Conservation (phyloP, 2,888 invertebrate species). For the Taphrorychus bicolor region DNA sequence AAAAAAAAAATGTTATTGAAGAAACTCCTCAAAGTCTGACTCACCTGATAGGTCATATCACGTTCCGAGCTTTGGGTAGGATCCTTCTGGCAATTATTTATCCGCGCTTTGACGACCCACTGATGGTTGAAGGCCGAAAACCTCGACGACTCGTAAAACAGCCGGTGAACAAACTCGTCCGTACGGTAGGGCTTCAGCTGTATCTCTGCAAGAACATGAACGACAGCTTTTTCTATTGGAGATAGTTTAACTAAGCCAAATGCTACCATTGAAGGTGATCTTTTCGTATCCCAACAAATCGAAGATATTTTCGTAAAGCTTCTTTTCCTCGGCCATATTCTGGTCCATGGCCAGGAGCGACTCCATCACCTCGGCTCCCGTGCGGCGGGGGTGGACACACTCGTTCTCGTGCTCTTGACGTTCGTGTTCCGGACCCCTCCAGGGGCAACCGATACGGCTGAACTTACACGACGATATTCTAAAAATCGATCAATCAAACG, state of each 20-base stretch:
- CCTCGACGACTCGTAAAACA: slow-evolving; percentile 92
- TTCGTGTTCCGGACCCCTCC: slow-evolving; percentile 91
- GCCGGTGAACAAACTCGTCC: slow-evolving; percentile 92
- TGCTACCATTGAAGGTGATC: slow-evolving; percentile 94
- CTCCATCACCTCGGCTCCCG: slow-evolving; percentile 85
- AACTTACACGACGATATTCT: slow-evolving; percentile 82
- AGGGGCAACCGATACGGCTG: slow-evolving; percentile 87
- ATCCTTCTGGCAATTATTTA: slow-evolving; percentile 90
- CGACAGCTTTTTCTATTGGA: too few species aligned
- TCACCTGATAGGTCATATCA: slow-evolving; percentile 91
- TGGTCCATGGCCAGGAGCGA: slow-evolving; percentile 78
- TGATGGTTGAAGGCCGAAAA: slow-evolving; percentile 92
- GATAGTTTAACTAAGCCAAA: too few species aligned
- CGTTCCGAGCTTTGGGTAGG: slow-evolving; percentile 88
- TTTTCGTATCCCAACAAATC: slow-evolving; percentile 92
- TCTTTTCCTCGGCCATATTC: slow-evolving; percentile 72
- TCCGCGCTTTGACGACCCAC: slow-evolving; percentile 93
- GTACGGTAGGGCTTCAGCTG: slow-evolving; percentile 95
- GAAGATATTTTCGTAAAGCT: slow-evolving; percentile 80
- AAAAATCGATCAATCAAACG: too few species aligned
- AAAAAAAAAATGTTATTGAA: too few species aligned
- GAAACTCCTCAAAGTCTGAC: neutral
- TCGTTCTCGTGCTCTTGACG: slow-evolving; percentile 77
- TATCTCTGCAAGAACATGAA: too few species aligned
- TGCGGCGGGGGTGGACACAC: slow-evolving; percentile 82